A percentile compares a stretch with the other conserved stretches of the same genome.
These are phyloP conservation scores for Trisateles emortualis DNA, from an alignment of 2,888 invertebrate genomes.

Conservation along the genomic window DNA sequence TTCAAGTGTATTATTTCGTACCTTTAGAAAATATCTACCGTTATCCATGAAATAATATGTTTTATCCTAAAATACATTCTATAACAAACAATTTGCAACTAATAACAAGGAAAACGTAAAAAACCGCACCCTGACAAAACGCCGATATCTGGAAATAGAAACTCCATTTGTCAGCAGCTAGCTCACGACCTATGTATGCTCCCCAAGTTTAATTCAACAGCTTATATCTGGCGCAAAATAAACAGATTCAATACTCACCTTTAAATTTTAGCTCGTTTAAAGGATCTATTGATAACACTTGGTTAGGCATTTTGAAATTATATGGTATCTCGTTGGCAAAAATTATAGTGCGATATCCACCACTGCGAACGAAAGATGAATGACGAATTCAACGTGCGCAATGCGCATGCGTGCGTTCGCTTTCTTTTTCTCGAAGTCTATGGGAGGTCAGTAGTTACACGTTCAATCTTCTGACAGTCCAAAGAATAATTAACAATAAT, in stretches of 20 bases:
- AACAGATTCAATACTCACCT: slow-evolving; percentile 88
- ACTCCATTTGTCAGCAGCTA: slow-evolving; percentile 85
- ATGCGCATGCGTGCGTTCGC: slow-evolving; percentile 51
- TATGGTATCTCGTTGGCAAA: slow-evolving; percentile 70
- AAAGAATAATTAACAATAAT: no score
- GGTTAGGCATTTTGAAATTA: slow-evolving; percentile 89
- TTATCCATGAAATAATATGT: slow-evolving; percentile 9
- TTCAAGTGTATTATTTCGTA: slow-evolving; percentile 30
- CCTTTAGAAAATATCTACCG: slow-evolving; percentile 14
- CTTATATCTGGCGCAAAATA: slow-evolving; percentile 49
- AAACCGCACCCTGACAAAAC: slow-evolving; percentile 84
- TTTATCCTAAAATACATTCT: slow-evolving; percentile 11
- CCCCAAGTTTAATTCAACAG: slow-evolving; percentile 72
- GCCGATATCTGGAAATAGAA: slow-evolving; percentile 86
- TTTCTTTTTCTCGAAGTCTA: slow-evolving; percentile 41
- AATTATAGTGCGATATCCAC: slow-evolving; percentile 65
- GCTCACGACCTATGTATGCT: slow-evolving; percentile 74
- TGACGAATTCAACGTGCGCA: slow-evolving; percentile 75
- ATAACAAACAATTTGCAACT: slow-evolving; percentile 26
- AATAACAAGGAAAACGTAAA: slow-evolving; percentile 58
- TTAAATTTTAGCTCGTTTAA: slow-evolving; percentile 95
- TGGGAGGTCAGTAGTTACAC: background rate
- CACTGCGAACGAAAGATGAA: slow-evolving; percentile 66
- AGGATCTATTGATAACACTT: slow-evolving; percentile 95
- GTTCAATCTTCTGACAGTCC: background rate